Conservation (phyloP, 2,797 vertebrate genomes). For the Crenichthys baileyi region DNA sequence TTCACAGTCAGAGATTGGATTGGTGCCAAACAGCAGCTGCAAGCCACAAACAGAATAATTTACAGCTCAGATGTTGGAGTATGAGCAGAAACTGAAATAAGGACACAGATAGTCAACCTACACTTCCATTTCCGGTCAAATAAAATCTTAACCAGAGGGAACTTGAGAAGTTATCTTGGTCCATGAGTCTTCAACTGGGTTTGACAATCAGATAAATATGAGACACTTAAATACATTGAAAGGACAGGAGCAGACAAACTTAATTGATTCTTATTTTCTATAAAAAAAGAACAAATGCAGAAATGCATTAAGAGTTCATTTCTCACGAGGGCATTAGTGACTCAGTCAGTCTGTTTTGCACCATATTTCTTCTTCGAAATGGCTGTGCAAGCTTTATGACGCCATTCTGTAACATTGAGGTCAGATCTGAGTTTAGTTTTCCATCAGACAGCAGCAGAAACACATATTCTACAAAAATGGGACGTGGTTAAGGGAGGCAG, state of each 20-base stretch:
- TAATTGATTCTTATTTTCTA: too few species aligned
- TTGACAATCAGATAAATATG: too few species aligned
- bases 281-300: background rate
- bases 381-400: too few species aligned
- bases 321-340: background rate
- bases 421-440: conserved; percentile 28
- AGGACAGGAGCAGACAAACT: too few species aligned
- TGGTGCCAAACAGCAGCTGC: conserved; percentile 1
- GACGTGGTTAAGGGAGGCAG: conserved; percentile 44
- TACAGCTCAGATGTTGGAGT: background rate
- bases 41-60: conserved; percentile 4
- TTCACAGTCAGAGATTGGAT: conserved; percentile 24
- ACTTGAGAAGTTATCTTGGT: background rate
- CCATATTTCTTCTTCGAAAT: background rate
- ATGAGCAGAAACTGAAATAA: background rate
- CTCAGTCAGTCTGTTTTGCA: background rate
- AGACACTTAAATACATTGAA: too few species aligned
- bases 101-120: background rate
- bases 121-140: background rate
- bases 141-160: background rate
- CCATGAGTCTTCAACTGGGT: too few species aligned
- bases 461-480: conserved; percentile 34
- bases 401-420: background rate
- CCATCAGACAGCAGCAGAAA: conserved; percentile 38
- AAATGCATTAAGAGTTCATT: background rate